Evolutionary conservation across 1,140 invertebrate genomes (phyloP).

Genomic region (Euura saliciscinereae): DNA sequence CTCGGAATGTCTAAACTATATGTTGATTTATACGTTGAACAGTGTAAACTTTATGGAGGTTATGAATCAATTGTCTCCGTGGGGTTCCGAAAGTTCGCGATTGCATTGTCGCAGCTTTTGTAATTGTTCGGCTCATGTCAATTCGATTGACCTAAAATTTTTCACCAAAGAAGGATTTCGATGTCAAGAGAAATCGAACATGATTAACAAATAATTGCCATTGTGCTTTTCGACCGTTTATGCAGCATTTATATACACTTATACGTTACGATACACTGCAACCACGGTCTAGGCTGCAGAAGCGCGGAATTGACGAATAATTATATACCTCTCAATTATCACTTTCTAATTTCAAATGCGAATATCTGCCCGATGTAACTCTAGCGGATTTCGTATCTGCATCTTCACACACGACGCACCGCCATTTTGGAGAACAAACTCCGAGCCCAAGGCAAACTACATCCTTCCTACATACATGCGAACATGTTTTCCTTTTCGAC

Average conservation of each 20-base stretch:
- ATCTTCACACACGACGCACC: background rate
- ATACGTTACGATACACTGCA: background rate
- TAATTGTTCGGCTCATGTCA: background rate
- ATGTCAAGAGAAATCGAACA: conserved; percentile 5
- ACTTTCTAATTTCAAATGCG: conserved; percentile 4
- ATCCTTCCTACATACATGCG: too few relatives aligned
- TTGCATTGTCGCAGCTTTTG: too few relatives aligned
- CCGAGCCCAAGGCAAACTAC: background rate
- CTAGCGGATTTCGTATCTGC: background rate
- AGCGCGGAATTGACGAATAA: background rate
- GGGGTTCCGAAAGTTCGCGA: background rate
- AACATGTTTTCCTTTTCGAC: too few relatives aligned
- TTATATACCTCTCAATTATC: background rate
- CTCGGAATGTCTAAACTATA: background rate
- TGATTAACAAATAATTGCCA: background rate
- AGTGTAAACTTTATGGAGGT: background rate
- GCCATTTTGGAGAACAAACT: conserved; percentile 4
- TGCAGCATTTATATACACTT: background rate
- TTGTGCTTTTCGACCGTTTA: background rate
- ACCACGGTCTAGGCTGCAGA: too few relatives aligned
- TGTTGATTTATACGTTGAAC: background rate
- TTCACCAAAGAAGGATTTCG: conserved; percentile 5
- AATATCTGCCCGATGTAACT: background rate
- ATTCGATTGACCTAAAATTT: conserved; percentile 3
- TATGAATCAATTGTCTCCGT: background rate